Evolutionary conservation across 2,888 invertebrate genomes (phyloP).

Genomic region (Andrena trimmerana): DNA sequence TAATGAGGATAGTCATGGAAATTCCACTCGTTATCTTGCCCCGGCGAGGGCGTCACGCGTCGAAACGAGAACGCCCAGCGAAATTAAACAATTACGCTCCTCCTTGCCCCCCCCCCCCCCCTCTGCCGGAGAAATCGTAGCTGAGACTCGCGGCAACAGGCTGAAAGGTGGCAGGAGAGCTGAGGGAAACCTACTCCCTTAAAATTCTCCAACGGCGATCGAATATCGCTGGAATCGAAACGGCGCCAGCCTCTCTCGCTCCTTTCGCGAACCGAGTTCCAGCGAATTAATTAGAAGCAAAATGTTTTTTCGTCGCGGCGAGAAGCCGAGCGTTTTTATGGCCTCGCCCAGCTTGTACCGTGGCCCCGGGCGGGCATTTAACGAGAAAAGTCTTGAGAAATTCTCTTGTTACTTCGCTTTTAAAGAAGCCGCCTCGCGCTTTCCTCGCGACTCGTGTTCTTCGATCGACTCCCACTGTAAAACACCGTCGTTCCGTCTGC

Average conservation of each 20-base stretch:
- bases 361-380: conserved; percentile 31
- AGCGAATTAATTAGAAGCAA: conserved; percentile 47
- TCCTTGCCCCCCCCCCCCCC: not conserved
- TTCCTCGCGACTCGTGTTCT: not conserved
- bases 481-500: not conserved
- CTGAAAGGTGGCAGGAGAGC: too few species aligned
- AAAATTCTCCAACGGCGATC: not conserved
- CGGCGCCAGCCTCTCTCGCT: not conserved
- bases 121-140: not conserved
- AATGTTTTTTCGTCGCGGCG: conserved; percentile 13
- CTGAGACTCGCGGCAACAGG: not conserved
- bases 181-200: not conserved
- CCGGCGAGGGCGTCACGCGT: conserved; percentile 1
- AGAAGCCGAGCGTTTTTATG: conserved; percentile 31
- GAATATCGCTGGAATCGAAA: not conserved
- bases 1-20: conserved; percentile 60
- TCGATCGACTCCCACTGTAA: not conserved
- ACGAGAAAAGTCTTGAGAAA: conserved; percentile 49
- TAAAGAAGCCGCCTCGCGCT: conserved; percentile 12
- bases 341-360: conserved; percentile 14
- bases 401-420: conserved; percentile 34
- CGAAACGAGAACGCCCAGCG: not conserved
- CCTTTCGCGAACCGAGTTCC: not conserved
- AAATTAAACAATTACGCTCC: conserved; percentile 21
- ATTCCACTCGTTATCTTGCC: conserved; percentile 62